Conservation (phyloP, 1,140 invertebrate genomes). For the Centruroides sculpturatus region DNA sequence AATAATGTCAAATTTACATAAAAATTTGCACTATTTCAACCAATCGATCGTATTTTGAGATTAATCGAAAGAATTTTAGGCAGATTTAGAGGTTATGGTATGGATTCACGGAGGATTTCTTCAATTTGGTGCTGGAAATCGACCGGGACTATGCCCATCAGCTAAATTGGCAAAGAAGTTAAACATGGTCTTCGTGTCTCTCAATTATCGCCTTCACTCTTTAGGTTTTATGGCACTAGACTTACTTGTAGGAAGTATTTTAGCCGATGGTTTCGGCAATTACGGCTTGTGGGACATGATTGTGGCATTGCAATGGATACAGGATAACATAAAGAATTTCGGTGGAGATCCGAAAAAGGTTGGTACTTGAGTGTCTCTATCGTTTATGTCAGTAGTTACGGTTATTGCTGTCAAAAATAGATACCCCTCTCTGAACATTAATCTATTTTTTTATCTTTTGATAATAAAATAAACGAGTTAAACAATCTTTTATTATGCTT, state of each 20-base stretch:
- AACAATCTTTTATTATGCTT: no score
- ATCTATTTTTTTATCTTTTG: no score
- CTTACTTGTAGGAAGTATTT: constrained; percentile 6
- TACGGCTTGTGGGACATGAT: constrained; percentile 36
- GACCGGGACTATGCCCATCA: constrained; percentile 36
- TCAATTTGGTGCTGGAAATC: constrained; percentile 17
- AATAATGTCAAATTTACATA: no score
- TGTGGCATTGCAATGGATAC: constrained; percentile 32
- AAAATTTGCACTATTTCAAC: no score
- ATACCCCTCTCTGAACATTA: no score
- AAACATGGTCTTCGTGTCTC: constrained; percentile 53
- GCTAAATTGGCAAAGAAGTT: constrained; percentile 59
- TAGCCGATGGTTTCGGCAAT: constrained; percentile 27
- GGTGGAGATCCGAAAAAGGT: constrained; percentile 32
- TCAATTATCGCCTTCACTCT: constrained; percentile 92
- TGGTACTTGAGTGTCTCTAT: constrained; percentile 12
- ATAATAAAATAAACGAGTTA: no score
- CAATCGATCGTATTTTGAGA: no score
- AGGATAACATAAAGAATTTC: constrained; percentile 31
- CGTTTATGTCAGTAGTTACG: no score
- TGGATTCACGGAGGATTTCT: constrained; percentile 82
- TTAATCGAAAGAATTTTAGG: neutral
- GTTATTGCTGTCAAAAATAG: no score
- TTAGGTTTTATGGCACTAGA: constrained; percentile 43
- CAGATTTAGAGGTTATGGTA: constrained; percentile 54